Percentiles rank a stretch among this genome's conserved stretches.
These are phyloP conservation scores for Lophius americanus DNA, from an alignment of 2,797 vertebrate species.

Conservation along the genomic window DNA sequence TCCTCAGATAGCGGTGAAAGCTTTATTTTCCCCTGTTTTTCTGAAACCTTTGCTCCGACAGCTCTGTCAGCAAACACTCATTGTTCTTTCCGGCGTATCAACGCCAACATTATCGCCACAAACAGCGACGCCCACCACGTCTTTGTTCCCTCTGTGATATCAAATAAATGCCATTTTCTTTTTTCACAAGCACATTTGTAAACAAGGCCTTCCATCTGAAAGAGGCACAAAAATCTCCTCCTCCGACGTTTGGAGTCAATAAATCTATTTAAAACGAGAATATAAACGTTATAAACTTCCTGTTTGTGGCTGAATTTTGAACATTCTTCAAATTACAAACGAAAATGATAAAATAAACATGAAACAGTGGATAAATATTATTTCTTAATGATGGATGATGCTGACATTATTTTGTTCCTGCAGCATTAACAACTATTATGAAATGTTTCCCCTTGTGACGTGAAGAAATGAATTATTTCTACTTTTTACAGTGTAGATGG, in stretches of 20 bases:
- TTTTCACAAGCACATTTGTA: conserved; percentile 53
- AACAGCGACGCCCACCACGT: conserved; percentile 54
- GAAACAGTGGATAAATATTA: too few species aligned
- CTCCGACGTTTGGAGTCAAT: not conserved
- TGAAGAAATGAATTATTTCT: too few species aligned
- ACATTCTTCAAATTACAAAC: too few species aligned
- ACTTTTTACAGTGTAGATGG: too few species aligned
- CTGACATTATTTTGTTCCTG: too few species aligned
- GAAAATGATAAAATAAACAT: too few species aligned
- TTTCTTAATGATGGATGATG: too few species aligned
- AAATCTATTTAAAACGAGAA: too few species aligned
- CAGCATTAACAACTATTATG: too few species aligned
- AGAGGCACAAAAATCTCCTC: conserved; percentile 37
- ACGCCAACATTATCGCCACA: conserved; percentile 46
- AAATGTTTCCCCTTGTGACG: too few species aligned
- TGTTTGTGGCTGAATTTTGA: too few species aligned
- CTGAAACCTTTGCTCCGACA: conserved; percentile 33
- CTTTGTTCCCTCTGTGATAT: conserved; percentile 53
- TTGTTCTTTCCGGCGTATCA: conserved; percentile 43
- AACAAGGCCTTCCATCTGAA: conserved; percentile 56
- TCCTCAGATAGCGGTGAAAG: conserved; percentile 45
- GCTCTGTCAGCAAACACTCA: conserved; percentile 51
- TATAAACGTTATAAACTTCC: not conserved
- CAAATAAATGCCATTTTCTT: conserved; percentile 44
- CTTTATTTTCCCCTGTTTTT: conserved; percentile 34